A percentile compares a stretch with the other conserved stretches of the same genome.
These are phyloP conservation scores for Lateolabrax maculatus DNA, from an alignment of 2,797 vertebrate genomes.

Conservation along the genomic window DNA sequence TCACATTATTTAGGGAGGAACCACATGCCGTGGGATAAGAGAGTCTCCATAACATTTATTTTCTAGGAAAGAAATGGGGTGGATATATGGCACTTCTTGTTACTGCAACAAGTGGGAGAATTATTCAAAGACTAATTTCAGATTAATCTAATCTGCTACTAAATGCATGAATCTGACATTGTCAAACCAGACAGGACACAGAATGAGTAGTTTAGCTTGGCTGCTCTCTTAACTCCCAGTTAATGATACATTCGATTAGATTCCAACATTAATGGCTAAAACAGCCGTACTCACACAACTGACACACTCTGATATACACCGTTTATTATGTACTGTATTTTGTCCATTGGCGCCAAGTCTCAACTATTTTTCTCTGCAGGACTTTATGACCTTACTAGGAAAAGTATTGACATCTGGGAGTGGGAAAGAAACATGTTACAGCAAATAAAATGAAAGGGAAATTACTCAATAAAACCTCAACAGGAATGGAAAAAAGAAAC, in stretches of 20 bases:
- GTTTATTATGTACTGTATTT: conserved; percentile 25
- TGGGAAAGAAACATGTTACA: conserved; percentile 29
- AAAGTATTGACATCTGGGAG: conserved; percentile 45
- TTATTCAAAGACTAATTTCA: conserved; percentile 55
- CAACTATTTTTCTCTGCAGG: conserved; percentile 1
- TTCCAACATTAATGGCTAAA: conserved; percentile 42
- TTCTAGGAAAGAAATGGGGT: conserved; percentile 1
- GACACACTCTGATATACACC: conserved; percentile 12
- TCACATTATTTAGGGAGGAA: conserved; percentile 49
- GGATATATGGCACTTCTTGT: conserved; percentile 26
- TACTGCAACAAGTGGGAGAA: conserved; percentile 50
- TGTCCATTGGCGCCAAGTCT: conserved; percentile 9
- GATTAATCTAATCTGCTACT: conserved; percentile 47
- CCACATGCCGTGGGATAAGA: conserved; percentile 31
- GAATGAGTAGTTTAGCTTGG: conserved; percentile 22
- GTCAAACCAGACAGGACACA: conserved; percentile 66
- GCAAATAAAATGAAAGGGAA: conserved; percentile 33
- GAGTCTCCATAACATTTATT: conserved; percentile 32
- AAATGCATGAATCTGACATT: conserved; percentile 58
- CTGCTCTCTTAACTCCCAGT: conserved; percentile 36
- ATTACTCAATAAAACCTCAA: not conserved
- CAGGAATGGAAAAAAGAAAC: not conserved
- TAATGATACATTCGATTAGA: conserved; percentile 32
- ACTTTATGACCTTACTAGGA: conserved; percentile 55
- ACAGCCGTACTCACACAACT: conserved; percentile 28